phyloP scores from a whole-genome alignment of 2,888 invertebrate genomes.

The Cosmopolites sordidus region DNA sequence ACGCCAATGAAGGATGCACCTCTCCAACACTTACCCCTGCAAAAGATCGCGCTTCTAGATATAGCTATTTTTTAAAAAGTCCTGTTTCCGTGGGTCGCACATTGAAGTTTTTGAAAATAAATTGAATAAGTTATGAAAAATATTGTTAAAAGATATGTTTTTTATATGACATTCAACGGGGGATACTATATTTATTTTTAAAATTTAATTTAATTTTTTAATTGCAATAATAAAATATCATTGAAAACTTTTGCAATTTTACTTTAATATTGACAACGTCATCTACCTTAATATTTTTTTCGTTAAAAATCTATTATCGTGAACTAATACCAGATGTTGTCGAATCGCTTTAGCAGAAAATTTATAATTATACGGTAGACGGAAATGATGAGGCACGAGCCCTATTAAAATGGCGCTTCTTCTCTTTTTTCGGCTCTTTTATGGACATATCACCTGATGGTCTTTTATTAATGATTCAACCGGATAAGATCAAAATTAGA shows the following conservation, averaged over 20 bases:
- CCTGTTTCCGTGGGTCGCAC: no score
- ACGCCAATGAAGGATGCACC: no score
- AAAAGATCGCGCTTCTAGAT: no score
- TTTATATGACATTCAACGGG: neutral
- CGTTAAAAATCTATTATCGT: conserved; percentile 26
- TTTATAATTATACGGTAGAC: conserved; percentile 38
- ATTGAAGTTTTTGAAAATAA: neutral
- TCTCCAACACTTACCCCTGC: no score
- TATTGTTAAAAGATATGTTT: neutral
- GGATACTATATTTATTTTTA: neutral
- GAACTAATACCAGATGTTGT: conserved; percentile 40
- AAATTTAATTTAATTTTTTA: neutral
- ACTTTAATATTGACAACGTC: no score
- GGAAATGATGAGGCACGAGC: conserved; percentile 19
- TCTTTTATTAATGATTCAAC: neutral
- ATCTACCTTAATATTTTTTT: no score
- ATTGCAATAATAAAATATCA: neutral
- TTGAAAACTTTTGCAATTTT: no score
- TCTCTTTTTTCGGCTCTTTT: conserved; percentile 20
- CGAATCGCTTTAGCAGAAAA: conserved; percentile 33
- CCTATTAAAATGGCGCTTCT: conserved; percentile 10
- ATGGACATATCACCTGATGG: neutral
- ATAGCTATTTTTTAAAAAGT: no score
- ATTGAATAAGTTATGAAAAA: neutral
- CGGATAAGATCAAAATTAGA: no score